phyloP scores from a whole-genome alignment of 2,797 vertebrate genomes.

The Delichon dasypus region DNA sequence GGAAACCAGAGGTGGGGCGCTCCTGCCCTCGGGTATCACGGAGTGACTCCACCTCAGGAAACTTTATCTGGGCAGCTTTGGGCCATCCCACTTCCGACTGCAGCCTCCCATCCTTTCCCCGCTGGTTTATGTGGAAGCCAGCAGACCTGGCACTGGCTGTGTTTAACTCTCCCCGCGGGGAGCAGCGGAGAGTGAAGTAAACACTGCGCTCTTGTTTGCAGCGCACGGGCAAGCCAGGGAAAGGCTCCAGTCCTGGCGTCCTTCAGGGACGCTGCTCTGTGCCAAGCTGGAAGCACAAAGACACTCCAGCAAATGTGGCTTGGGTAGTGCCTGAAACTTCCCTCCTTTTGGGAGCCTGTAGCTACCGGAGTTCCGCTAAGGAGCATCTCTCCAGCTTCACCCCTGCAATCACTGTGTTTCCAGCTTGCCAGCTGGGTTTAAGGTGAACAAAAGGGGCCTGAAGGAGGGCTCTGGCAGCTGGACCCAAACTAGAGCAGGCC shows the following conservation, averaged over 20 bases:
- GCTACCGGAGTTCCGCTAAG: neutral
- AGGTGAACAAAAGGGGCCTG: neutral
- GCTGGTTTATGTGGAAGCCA: conserved; percentile 46
- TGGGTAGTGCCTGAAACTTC: neutral
- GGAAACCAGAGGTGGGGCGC: conserved; percentile 24
- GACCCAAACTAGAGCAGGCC: neutral
- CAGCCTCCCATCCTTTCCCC: conserved; percentile 61
- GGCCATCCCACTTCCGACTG: conserved; percentile 19
- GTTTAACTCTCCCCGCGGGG: neutral
- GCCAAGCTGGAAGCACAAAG: conserved; percentile 5
- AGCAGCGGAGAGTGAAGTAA: neutral
- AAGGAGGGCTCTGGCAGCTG: neutral
- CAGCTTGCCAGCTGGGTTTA: neutral
- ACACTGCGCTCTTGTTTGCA: conserved; percentile 5
- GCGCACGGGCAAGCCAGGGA: neutral
- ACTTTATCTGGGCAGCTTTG: neutral
- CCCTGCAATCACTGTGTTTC: fast-evolving
- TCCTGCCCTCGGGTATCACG: neutral
- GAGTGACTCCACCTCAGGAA: conserved; percentile 41
- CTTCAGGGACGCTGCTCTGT: neutral
- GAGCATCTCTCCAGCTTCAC: neutral
- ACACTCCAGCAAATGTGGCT: neutral
- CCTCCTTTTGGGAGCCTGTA: neutral
- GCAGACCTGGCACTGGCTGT: neutral
- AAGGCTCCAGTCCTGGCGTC: neutral